A percentile compares a stretch with the other conserved stretches of the same genome.
Conservation (phyloP, 2,888 invertebrate genomes). For the Notocelia uddmanniana region DNA sequence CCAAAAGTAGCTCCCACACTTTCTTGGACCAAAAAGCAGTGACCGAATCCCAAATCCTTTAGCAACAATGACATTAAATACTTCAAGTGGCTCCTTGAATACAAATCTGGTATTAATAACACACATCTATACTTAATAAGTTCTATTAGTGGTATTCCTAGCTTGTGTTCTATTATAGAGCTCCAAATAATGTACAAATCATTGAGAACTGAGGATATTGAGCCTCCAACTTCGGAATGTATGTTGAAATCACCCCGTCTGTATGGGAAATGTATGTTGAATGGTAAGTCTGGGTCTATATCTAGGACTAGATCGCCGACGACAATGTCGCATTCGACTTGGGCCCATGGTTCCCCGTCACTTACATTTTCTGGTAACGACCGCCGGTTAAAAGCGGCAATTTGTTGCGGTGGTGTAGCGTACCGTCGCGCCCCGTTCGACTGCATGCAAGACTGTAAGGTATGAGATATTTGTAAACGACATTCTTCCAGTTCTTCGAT, state of each 20-base stretch:
- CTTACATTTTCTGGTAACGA: constrained; percentile 89
- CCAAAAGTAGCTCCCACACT: constrained; percentile 83
- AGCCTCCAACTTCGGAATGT: constrained; percentile 94
- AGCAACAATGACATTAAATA: constrained; percentile 93
- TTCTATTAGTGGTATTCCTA: constrained; percentile 90
- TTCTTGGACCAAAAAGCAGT: constrained; percentile 93
- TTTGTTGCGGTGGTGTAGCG: constrained; percentile 95
- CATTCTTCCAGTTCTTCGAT: constrained; percentile 94
- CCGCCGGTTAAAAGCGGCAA: constrained; percentile 94
- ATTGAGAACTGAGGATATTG: constrained; percentile 92
- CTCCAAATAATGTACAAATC: constrained; percentile 97
- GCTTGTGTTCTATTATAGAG: constrained; percentile 90
- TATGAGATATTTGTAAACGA: constrained; percentile 92
- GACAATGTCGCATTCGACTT: constrained; percentile 87
- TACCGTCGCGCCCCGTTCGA: constrained; percentile 92
- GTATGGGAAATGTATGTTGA: constrained; percentile 96
- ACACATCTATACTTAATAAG: constrained; percentile 94
- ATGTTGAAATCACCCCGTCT: constrained; percentile 95
- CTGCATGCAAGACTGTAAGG: constrained; percentile 94
- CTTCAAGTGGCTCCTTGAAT: constrained; percentile 93
- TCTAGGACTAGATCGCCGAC: constrained; percentile 92
- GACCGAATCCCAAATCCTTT: constrained; percentile 93
- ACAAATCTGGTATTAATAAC: constrained; percentile 95
- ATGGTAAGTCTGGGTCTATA: constrained; percentile 89
- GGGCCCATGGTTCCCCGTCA: constrained; percentile 87